Evolutionary conservation across 2,888 invertebrate species (phyloP), one percentile per base, ranked within the genome.

Genomic region (Diloba caeruleocephala): DNA sequence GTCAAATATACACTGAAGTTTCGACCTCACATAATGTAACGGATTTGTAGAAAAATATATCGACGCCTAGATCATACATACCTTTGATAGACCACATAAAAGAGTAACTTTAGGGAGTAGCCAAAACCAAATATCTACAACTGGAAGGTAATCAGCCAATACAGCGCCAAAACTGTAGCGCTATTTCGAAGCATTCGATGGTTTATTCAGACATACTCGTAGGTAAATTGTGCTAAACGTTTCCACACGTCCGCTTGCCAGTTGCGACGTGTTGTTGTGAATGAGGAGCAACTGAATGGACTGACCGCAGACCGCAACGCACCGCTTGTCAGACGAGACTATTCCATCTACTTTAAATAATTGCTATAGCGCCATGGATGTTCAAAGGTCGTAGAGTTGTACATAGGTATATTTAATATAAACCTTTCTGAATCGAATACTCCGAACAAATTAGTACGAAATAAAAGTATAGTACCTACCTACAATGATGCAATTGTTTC

Each of bases 221-320:
- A 70, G 66, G 74, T 74, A 81, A 82, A 82, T 84, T 71, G 76
- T 72, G 68, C 66, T 84, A 81, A 81, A 76, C 77, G 78, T 63
- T 76, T 74, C 74, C 71, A 74, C 78, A 83, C 76, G 79, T 79
- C 74, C 68, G 74, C 58, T 71, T 64, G 53, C 50, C 54, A 58
- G 62, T 74, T 76, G 79, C 66, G 73, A 77, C 61, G 70, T 73
- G 70, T 65, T 71, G 72, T 77, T 79, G 76, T 85, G 84, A 87
- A 87, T 87, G 82, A 78, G 68, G 59, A 70, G 55, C 68, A 66
- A 49, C 58, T 71, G 65, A 87, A 85, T 87, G 81, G 78, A 69
- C 64, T 71, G 71, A 87, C 88, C 87, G 77, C 87, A 88, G 72
- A 88, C 88, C 87, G 73, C 87, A 87, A 73, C 71, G 74, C 67